A percentile compares a stretch with the other conserved stretches of the same genome.
phyloP scores from a whole-genome alignment of 2,888 invertebrate species.

The Geotrupes spiniger region DNA sequence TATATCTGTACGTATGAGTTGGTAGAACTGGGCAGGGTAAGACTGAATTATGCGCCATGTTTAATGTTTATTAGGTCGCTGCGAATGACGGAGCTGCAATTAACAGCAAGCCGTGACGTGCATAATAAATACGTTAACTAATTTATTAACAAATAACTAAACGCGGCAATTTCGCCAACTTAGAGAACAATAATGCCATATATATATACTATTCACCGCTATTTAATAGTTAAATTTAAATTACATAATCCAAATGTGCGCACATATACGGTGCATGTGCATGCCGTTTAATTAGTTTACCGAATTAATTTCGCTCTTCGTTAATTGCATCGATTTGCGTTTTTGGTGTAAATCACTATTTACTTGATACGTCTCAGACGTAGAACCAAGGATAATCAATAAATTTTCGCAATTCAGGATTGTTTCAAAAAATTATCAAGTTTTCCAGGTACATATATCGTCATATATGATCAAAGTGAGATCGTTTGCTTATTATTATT shows the following conservation, averaged over 20 bases:
- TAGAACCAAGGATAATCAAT: no score
- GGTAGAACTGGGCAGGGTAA: slow-evolving; percentile 42
- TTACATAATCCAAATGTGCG: slow-evolving; percentile 4
- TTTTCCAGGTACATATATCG: no score
- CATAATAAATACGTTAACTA: slow-evolving; percentile 47
- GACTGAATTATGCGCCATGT: slow-evolving; percentile 50
- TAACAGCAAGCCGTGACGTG: slow-evolving; percentile 48
- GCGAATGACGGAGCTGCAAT: slow-evolving; percentile 49
- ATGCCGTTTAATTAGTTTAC: slow-evolving; percentile 6
- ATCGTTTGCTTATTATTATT: no score
- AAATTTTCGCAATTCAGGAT: no score
- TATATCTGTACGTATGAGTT: slow-evolving; percentile 28
- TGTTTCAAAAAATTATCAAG: no score
- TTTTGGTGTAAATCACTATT: no score
- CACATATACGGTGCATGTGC: neutral
- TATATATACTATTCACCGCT: neutral
- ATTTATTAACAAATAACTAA: slow-evolving; percentile 38
- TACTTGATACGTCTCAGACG: no score
- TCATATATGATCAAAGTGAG: no score
- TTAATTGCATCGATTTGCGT: neutral
- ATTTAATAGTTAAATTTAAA: slow-evolving; percentile 2
- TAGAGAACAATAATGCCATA: slow-evolving; percentile 16
- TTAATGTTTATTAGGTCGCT: slow-evolving; percentile 50
- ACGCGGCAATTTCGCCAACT: slow-evolving; percentile 26
- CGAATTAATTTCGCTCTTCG: neutral